Base-by-base conservation (phyloP, 2,888 invertebrate species). In the Acrobasis suavella region DNA sequence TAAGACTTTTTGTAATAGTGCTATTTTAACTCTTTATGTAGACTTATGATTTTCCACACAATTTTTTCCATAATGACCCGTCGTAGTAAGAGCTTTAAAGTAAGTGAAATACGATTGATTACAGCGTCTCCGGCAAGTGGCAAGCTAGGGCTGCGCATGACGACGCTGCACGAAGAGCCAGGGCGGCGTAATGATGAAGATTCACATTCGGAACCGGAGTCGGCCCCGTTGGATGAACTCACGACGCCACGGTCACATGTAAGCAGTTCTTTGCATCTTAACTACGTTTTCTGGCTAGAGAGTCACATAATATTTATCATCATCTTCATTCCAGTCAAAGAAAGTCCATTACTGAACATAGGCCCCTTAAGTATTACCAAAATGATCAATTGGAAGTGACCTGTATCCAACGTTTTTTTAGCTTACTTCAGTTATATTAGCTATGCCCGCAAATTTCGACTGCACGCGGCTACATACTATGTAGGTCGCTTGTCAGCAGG, bases 111-210 rank as follows among this genome's bases (percentile, higher is more conserved):
- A 65, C 56, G 64, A 46, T 64, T 63, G 17, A 17, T 84, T 93
- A 69, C 86, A 95, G 97, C 96, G 73, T 97, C 97, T 50, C 97
- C 97, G 52, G 98, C 97, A 70, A 95, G 96, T 73, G 94, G 95
- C 69, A 98, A 98, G 90, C 86, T 97, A 75, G 96, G 97, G 55
- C 93, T 97, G 76, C 95, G 98, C 56, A 97, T 98, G 97, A 97
- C 97, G 59, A 98, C 98, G 0, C 87, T 98, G 54, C 96, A 98
- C 79, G 98, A 98, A 84, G 98, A 98, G 86, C 95, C 95, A 12
- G 90, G 89, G 1, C 73, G 91, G 12, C 76, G 88, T 12, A 88
- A 87, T 67, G 89, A 89, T 50, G 93, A 93, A 1, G 93, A 93
- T 65, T 92, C 93, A 0, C 93, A 91, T 64, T 93, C 92, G 1